A percentile compares a stretch with the other conserved stretches of the same genome.
phyloP scores from a whole-genome alignment of 2,888 invertebrate genomes.

The Nasonovia ribisnigri region DNA sequence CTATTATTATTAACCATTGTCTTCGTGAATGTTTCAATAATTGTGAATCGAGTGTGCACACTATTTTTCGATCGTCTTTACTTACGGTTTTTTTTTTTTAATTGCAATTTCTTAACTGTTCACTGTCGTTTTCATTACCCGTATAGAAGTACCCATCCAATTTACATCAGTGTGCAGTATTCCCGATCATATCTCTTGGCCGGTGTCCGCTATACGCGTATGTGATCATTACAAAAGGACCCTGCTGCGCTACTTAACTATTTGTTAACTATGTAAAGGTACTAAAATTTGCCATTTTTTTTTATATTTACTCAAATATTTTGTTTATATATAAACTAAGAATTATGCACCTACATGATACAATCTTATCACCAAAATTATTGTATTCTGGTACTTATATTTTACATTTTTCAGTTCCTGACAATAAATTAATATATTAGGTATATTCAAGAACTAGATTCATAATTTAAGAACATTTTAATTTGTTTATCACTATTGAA shows the following conservation, averaged over 20 bases:
- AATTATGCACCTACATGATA: not conserved
- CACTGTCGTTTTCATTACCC: not conserved
- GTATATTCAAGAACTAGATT: not conserved
- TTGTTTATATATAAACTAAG: too few relatives aligned
- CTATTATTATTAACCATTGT: conserved; percentile 10
- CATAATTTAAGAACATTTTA: not conserved
- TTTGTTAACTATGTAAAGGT: not conserved
- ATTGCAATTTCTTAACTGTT: not conserved
- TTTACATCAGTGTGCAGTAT: not conserved
- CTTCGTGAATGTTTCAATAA: not conserved
- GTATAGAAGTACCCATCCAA: not conserved
- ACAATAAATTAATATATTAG: not conserved
- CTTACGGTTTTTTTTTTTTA: not conserved
- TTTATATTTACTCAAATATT: too few relatives aligned
- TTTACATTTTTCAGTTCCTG: not conserved
- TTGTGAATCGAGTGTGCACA: conserved; percentile 3
- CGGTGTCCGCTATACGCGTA: not conserved
- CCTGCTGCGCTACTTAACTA: not conserved
- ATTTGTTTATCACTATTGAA: not conserved
- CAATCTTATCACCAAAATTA: not conserved
- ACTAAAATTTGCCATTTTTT: not conserved
- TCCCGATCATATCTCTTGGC: not conserved
- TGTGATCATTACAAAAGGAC: not conserved
- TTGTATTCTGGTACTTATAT: not conserved
- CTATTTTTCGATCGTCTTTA: not conserved